Conservation (phyloP, 2,797 vertebrate genomes). For the Lacerta bilineata region DNA sequence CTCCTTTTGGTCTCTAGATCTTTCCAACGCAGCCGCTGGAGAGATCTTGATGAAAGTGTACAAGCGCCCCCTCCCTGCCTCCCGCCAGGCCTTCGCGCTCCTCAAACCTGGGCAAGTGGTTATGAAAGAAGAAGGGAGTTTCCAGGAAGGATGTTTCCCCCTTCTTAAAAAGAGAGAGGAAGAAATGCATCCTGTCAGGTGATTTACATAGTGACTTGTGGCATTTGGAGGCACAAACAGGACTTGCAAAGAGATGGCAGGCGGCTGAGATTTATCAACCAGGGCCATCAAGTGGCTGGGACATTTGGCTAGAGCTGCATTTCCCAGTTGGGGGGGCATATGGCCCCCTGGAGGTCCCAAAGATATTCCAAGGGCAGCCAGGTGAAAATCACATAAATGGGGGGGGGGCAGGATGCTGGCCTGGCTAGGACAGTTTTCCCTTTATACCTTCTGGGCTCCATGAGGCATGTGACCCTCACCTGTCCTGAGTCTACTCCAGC, state of each 20-base stretch:
- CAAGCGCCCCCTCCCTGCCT: rapidly evolving
- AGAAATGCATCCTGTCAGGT: not conserved
- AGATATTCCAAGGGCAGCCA: not conserved
- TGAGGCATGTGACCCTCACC: too few species aligned
- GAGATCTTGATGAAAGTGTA: not conserved
- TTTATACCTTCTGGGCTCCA: too few species aligned
- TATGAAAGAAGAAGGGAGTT: not conserved
- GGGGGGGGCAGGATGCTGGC: too few species aligned
- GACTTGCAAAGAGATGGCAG: not conserved
- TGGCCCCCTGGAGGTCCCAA: too few species aligned
- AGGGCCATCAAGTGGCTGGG: not conserved
- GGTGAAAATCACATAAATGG: too few species aligned
- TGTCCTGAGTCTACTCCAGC: too few species aligned
- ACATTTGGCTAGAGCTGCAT: not conserved
- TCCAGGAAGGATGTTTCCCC: not conserved
- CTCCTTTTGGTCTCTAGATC: not conserved
- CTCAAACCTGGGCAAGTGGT: not conserved
- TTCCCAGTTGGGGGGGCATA: too few species aligned
- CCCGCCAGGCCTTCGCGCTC: not conserved
- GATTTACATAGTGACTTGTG: not conserved
- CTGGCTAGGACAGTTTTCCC: too few species aligned
- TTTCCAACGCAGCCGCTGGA: not conserved
- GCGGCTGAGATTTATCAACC: not conserved
- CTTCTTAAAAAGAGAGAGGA: not conserved
- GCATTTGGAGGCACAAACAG: not conserved